Conservation (phyloP, 1,140 invertebrate genomes). For the Drosophila athabasca region DNA sequence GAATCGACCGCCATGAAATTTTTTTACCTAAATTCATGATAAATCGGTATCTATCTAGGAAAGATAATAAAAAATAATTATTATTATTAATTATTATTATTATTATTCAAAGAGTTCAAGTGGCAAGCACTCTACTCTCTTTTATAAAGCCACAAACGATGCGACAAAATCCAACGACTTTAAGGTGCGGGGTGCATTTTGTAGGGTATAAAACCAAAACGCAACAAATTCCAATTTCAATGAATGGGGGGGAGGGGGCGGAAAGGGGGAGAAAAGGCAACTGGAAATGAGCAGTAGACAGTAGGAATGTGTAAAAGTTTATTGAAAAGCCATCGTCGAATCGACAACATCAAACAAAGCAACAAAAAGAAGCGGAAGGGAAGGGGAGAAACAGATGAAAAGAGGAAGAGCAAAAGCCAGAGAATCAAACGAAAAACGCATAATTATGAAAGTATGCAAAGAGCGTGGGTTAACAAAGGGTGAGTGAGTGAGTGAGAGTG, state of each 20-base stretch:
- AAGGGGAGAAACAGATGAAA: background rate
- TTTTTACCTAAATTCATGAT: too few relatives aligned
- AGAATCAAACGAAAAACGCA: conserved; percentile 42
- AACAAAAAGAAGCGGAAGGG: conserved; percentile 15
- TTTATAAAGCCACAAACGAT: background rate
- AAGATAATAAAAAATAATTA: too few relatives aligned
- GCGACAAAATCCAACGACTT: too few relatives aligned
- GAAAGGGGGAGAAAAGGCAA: conserved; percentile 28
- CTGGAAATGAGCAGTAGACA: conserved; percentile 43
- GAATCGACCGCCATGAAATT: too few relatives aligned
- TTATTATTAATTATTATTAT: too few relatives aligned
- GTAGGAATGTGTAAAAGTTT: conserved; percentile 50
- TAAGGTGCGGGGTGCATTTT: too few relatives aligned
- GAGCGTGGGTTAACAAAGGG: conserved; percentile 52
- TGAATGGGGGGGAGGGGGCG: background rate
- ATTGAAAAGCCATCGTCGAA: conserved; percentile 71
- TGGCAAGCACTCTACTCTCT: too few relatives aligned
- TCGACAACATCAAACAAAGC: conserved; percentile 65
- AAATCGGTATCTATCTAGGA: too few relatives aligned
- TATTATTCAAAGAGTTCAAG: too few relatives aligned
- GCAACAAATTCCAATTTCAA: background rate
- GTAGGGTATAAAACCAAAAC: too few relatives aligned
- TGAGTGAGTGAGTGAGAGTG: conserved; percentile 5
- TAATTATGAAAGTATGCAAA: conserved; percentile 73
- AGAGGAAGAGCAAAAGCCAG: conserved; percentile 14